These are phyloP conservation scores for Operophtera brumata DNA, from an alignment of 2,888 invertebrate species.

Conservation along the genomic window DNA sequence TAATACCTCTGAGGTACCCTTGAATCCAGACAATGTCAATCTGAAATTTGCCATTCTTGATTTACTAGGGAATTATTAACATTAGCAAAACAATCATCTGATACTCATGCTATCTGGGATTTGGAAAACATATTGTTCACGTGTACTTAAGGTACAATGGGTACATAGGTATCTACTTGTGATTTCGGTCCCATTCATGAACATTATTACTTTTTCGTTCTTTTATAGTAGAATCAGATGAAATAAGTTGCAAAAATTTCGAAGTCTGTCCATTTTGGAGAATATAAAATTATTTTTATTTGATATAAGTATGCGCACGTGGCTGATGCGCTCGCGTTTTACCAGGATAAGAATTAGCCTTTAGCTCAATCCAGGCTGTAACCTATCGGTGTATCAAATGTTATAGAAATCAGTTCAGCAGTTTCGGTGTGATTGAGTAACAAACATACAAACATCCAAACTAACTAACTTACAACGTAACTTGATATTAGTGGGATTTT, in stretches of 20 bases:
- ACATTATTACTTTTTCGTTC: slow-evolving; percentile 3
- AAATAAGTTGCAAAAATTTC: not conserved
- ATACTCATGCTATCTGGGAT: not conserved
- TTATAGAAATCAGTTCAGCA: too few relatives aligned
- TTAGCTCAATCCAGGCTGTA: too few relatives aligned
- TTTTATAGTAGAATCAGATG: not conserved
- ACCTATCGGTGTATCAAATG: too few relatives aligned
- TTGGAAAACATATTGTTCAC: not conserved
- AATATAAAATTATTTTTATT: not conserved
- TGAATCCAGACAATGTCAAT: slow-evolving; percentile 5
- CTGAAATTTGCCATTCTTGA: not conserved
- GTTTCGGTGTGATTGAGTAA: too few relatives aligned
- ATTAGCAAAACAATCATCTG: too few relatives aligned
- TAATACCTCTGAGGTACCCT: not conserved
- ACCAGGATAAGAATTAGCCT: too few relatives aligned
- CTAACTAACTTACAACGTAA: too few relatives aligned
- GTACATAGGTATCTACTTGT: not conserved
- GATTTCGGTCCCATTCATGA: not conserved
- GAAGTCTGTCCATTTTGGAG: not conserved
- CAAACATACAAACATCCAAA: too few relatives aligned
- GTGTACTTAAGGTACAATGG: too few relatives aligned
- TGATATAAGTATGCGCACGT: too few relatives aligned
- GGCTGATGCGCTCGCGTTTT: too few relatives aligned
- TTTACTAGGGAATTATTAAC: not conserved
- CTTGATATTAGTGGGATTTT: too few relatives aligned